These are phyloP conservation scores for Pristionchus japonicus DNA, from an alignment of 2,888 invertebrate species.

Conservation along the genomic window DNA sequence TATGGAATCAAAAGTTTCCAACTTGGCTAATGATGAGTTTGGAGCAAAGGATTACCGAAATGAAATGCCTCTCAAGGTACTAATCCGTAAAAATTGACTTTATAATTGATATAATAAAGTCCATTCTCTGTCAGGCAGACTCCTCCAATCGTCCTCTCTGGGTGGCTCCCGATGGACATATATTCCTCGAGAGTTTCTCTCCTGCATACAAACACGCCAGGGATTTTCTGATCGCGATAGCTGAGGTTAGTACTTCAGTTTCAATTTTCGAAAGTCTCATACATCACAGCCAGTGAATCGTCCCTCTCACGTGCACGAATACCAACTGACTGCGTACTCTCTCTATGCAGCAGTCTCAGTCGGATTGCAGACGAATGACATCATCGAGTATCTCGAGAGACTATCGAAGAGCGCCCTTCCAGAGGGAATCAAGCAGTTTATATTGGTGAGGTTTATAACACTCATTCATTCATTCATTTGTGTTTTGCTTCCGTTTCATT, in stretches of 20 bases:
- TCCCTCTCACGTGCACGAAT: conserved; percentile 95
- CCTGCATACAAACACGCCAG: conserved; percentile 99
- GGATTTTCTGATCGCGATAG: conserved; percentile 97
- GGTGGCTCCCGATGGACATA: conserved; percentile 99
- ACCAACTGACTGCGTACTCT: conserved; percentile 93
- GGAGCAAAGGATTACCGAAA: conserved; percentile 64
- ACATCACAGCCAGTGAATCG: conserved; percentile 89
- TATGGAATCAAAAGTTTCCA: conserved; percentile 11
- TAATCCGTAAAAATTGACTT: too few relatives aligned
- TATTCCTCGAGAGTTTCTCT: conserved; percentile 97
- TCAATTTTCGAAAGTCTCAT: too few relatives aligned
- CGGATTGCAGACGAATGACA: conserved; percentile 95
- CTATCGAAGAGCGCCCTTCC: conserved; percentile 95
- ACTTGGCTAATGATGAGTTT: conserved; percentile 57
- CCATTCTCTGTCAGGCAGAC: conserved; percentile 51
- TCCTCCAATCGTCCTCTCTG: conserved; percentile 58
- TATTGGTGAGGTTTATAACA: conserved; percentile 79
- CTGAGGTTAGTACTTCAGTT: conserved; percentile 86
- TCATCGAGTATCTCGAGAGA: conserved; percentile 93
- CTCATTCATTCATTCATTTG: too few relatives aligned
- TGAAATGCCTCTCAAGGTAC: conserved; percentile 64
- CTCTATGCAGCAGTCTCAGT: conserved; percentile 99
- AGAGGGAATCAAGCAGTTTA: conserved; percentile 94
- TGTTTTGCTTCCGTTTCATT: too few relatives aligned
- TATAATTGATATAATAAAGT: background rate